Percentiles rank a stretch among this genome's conserved stretches.
These are phyloP conservation scores for Phoeniculus purpureus DNA, from an alignment of 2,797 vertebrate genomes.

Conservation along the genomic window DNA sequence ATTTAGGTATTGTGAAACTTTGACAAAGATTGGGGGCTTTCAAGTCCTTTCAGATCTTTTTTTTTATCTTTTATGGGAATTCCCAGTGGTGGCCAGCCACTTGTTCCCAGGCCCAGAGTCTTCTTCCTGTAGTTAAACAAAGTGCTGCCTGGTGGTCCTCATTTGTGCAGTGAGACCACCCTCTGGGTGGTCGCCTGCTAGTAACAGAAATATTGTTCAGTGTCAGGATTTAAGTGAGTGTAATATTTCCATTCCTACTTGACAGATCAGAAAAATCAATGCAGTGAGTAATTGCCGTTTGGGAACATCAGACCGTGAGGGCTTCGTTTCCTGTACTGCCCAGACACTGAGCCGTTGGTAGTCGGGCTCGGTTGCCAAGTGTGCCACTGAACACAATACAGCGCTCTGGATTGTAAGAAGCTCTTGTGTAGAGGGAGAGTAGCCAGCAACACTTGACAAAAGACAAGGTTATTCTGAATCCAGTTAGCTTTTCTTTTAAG, in stretches of 20 bases:
- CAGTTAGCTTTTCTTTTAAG: neutral
- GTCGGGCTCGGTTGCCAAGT: slow-evolving; percentile 25
- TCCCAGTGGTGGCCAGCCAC: neutral
- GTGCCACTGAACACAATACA: neutral
- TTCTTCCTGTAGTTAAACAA: neutral
- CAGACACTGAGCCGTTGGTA: neutral
- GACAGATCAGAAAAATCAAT: slow-evolving; percentile 25
- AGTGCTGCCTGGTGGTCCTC: neutral
- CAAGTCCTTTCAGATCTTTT: neutral
- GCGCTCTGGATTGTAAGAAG: slow-evolving; percentile 1
- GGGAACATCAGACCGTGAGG: slow-evolving; percentile 10
- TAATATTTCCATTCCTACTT: slow-evolving; percentile 6
- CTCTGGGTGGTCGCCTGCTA: neutral
- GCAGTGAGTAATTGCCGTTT: slow-evolving; percentile 22
- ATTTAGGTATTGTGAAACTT: neutral
- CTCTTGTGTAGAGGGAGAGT: neutral
- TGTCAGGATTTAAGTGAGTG: neutral
- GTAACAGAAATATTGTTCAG: slow-evolving; percentile 45
- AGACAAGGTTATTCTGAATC: neutral
- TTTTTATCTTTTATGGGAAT: neutral
- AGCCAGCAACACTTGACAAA: neutral
- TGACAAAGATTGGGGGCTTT: neutral
- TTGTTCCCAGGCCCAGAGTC: neutral
- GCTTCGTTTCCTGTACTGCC: slow-evolving; percentile 20
- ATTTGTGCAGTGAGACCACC: neutral